Conservation (phyloP, 1,140 invertebrate species). For the Sweltsa coloradensis region DNA sequence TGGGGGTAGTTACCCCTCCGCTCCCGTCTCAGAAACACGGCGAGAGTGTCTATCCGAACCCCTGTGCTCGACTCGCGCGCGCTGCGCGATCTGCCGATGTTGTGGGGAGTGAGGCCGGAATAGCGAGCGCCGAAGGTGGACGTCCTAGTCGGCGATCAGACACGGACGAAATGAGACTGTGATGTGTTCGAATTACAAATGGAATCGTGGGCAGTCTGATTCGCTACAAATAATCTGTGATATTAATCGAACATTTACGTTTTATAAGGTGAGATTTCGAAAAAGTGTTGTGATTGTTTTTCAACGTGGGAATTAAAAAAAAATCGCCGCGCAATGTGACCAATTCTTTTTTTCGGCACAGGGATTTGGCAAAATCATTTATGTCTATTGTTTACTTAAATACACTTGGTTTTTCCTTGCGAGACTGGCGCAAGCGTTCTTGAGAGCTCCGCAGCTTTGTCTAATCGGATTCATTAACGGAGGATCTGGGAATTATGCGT, state of each 20-base stretch:
- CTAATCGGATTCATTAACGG: constrained; percentile 42
- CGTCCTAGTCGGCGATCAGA: constrained; percentile 1
- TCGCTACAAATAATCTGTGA: constrained; percentile 2
- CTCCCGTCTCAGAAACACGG: no score
- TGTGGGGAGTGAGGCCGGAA: constrained; percentile 3
- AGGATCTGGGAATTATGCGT: constrained; percentile 37
- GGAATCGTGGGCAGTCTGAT: constrained; percentile 2
- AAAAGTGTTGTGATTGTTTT: no score
- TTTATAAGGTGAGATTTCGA: no score
- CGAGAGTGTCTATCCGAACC: not conserved
- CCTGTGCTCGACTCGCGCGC: not conserved
- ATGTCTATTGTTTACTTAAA: constrained; percentile 12
- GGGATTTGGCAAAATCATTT: constrained; percentile 10
- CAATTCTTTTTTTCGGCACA: constrained; percentile 8
- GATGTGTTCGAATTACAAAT: constrained; percentile 7
- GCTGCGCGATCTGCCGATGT: not conserved
- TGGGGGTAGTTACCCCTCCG: no score
- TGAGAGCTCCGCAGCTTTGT: constrained; percentile 32
- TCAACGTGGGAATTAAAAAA: no score
- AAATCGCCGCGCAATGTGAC: not conserved
- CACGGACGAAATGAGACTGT: constrained; percentile 5
- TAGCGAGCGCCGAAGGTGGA: constrained; percentile 4
- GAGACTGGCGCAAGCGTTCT: constrained; percentile 31
- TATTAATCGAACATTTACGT: constrained; percentile 1
- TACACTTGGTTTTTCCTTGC: constrained; percentile 12